Evolutionary conservation across 2,888 invertebrate species (phyloP), one percentile per base, ranked within the genome.

Genomic region (Netelia fuscicornis): DNA sequence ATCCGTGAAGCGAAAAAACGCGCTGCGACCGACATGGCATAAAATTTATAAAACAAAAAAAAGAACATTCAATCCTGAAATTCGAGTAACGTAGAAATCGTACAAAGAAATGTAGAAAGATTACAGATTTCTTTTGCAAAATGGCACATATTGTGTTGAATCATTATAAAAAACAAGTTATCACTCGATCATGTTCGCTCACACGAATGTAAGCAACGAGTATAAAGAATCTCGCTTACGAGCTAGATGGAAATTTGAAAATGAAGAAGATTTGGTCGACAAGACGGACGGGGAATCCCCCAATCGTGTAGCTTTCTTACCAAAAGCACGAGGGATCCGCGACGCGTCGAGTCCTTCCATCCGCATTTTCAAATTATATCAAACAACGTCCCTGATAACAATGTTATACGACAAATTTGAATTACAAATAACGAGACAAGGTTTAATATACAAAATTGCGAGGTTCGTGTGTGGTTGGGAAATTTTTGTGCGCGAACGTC

Each of bases 301-400:
- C 48, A 2, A 13, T 1, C 48, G 1, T 20, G 20, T 20, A 48
- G 10, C 48, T 48, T 48, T 81, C 84, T 81, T 81, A 85, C 84
- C 84, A 78, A 74, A 85, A 81, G 75, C n/a, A 52, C 78, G 23
- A 52, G 20, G 48, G 2, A n/a, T 48, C 23, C n/a, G 0, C 10
- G 48, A 48, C 65, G 42, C 56, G 42, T 74, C 74, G 60, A 20
- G 70, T 74, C 60, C 62, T 58, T 52, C 23, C 37, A 68, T 54
- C 30, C 58, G 30, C 25, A 81, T 80, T 79, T 74, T 64, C 64
- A 77, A 75, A 86, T 82, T 37, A 37, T 77, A 17, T 77, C 17
- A 60, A 20, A 60, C 10, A 11, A 42, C 13, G 6, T 9, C 30
- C 11, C 56, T 65, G 42, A 17, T 17, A 71, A 56, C 37, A 65